Evolutionary conservation across 2,888 invertebrate genomes (phyloP).

Genomic region (Molorchus minor): DNA sequence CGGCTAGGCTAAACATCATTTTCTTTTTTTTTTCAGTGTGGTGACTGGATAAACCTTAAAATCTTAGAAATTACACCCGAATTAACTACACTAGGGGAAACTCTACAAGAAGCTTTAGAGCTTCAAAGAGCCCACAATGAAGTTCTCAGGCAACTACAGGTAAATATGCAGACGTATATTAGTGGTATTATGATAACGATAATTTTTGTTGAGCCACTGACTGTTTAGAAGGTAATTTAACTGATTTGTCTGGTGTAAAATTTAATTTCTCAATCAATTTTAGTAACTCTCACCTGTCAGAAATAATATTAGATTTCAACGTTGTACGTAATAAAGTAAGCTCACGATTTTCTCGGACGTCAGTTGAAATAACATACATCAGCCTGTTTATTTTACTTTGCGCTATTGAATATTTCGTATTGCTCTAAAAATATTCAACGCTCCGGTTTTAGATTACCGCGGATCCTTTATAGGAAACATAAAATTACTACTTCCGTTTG

Average conservation of each 20-base stretch:
- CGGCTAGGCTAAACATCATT: too few species aligned
- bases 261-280: too few species aligned
- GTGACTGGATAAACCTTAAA: slow-evolving; percentile 83
- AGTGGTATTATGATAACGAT: too few species aligned
- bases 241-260: too few species aligned
- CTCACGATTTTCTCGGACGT: background rate
- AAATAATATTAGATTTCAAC: too few species aligned
- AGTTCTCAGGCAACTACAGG: slow-evolving; percentile 84
- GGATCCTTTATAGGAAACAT: slow-evolving; percentile 13
- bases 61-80: slow-evolving; percentile 87
- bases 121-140: slow-evolving; percentile 83
- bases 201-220: too few species aligned
- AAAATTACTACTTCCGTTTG: too few species aligned
- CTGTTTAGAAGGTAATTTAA: too few species aligned
- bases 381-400: slow-evolving; percentile 10
- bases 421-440: slow-evolving; percentile 25
- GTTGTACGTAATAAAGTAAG: too few species aligned
- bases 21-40: slow-evolving; percentile 71
- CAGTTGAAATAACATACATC: slow-evolving; percentile 1
- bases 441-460: slow-evolving; percentile 26
- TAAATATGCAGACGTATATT: slow-evolving; percentile 56
- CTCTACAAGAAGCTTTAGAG: slow-evolving; percentile 77
- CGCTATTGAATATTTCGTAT: slow-evolving; percentile 15
- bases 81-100: slow-evolving; percentile 80
- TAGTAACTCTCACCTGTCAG: too few species aligned